Evolutionary conservation across 30 jellyfish, hydroid and myxozoan genomes (phyloP).

Genomic region (Hydractinia echinata): DNA sequence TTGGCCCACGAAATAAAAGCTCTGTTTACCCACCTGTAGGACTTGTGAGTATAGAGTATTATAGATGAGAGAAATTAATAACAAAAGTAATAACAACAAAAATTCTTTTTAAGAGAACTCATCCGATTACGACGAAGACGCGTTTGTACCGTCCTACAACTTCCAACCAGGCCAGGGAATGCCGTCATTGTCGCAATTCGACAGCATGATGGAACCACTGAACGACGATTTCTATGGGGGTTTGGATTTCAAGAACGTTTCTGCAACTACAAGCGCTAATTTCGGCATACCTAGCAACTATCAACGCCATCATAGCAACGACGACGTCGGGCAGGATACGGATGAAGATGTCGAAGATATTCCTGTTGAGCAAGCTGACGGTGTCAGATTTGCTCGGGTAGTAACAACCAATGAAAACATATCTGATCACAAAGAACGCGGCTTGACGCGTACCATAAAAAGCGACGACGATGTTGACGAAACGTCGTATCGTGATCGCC

Average conservation of each 20-base stretch:
- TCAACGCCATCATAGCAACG: neutral
- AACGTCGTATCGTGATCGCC: neutral
- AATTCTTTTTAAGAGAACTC: neutral
- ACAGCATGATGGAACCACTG: constrained; percentile 61
- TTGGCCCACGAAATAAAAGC: too few relatives aligned
- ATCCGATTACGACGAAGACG: constrained; percentile 9
- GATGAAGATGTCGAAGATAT: constrained; percentile 66
- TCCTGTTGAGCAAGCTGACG: constrained; percentile 50
- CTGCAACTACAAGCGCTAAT: constrained; percentile 1
- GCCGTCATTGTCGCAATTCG: constrained; percentile 76
- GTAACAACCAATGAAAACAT: neutral
- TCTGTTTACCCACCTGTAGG: too few relatives aligned
- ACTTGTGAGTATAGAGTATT: too few relatives aligned
- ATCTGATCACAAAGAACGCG: neutral
- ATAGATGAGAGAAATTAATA: too few relatives aligned
- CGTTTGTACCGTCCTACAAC: constrained; percentile 9
- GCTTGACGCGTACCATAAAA: neutral
- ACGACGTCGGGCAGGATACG: constrained; percentile 32
- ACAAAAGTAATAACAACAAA: too few relatives aligned
- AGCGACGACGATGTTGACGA: neutral
- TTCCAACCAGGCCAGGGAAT: constrained; percentile 4
- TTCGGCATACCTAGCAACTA: constrained; percentile 17
- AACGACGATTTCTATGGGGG: constrained; percentile 74
- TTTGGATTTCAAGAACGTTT: constrained; percentile 33
- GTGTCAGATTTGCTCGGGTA: neutral